Evolutionary conservation across 92 coral and sea anemone species (phyloP).

Genomic region (Siderastrea radians): DNA sequence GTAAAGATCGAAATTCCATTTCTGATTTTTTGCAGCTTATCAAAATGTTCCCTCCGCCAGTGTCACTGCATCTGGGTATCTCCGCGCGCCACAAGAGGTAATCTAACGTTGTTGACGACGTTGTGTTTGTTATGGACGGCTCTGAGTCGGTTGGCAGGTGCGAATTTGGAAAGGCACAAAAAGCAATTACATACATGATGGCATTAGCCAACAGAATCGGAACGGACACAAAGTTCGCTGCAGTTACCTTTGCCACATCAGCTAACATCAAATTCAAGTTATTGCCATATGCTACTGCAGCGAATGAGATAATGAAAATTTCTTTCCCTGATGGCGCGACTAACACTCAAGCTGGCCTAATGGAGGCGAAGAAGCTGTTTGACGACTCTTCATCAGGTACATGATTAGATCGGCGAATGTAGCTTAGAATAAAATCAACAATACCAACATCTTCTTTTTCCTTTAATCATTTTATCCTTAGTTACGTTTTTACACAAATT

Average conservation of each 20-base stretch:
- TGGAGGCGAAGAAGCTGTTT: slow-evolving; percentile 3
- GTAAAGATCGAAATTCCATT: no score
- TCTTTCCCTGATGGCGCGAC: slow-evolving; percentile 8
- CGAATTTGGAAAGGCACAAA: slow-evolving; percentile 9
- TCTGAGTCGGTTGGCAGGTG: slow-evolving; percentile 20
- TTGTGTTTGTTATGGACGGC: slow-evolving; percentile 24
- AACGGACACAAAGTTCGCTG: slow-evolving; percentile 20
- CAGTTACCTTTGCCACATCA: slow-evolving; percentile 8
- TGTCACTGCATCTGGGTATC: no score
- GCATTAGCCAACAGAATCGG: neutral
- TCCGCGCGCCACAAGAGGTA: no score
- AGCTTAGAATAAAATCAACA: no score
- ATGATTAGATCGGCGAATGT: no score
- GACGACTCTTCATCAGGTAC: neutral
- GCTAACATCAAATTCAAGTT: slow-evolving; percentile 2
- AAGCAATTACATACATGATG: slow-evolving; percentile 10
- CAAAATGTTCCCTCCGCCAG: no score
- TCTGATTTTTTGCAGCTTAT: no score
- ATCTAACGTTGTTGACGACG: no score
- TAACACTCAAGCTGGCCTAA: slow-evolving; percentile 32
- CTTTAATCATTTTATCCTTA: no score
- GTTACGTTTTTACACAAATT: no score
- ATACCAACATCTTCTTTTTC: no score
- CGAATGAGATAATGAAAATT: neutral
- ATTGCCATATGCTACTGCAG: neutral